A percentile compares a stretch with the other conserved stretches of the same genome.
These are phyloP conservation scores for Disparrhopalites patrizii DNA, from an alignment of 2,888 invertebrate genomes.

Conservation along the genomic window DNA sequence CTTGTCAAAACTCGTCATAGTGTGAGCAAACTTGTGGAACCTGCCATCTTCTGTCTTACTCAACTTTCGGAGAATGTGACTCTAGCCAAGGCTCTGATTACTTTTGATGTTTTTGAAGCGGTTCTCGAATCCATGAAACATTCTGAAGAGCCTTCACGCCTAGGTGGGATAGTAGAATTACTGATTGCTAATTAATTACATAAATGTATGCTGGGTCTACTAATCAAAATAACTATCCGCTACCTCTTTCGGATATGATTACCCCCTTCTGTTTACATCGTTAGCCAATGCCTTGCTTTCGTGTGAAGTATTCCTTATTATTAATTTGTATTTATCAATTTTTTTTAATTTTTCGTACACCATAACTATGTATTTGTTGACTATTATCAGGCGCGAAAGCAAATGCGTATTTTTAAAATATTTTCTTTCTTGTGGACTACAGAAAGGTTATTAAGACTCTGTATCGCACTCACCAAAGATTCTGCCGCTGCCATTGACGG, in stretches of 20 bases:
- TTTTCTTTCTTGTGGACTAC: background rate
- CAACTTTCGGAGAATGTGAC: conserved; percentile 8
- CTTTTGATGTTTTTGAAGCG: conserved; percentile 15
- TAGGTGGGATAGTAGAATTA: too few relatives aligned
- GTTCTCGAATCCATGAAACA: conserved; percentile 5
- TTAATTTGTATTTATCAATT: too few relatives aligned
- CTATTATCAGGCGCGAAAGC: too few relatives aligned
- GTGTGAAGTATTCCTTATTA: too few relatives aligned
- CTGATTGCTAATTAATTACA: too few relatives aligned
- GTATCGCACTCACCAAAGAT: conserved; percentile 5
- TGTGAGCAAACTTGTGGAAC: background rate
- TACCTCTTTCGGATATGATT: too few relatives aligned
- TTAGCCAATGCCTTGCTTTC: too few relatives aligned
- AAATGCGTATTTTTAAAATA: background rate
- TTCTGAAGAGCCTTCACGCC: conserved; percentile 2
- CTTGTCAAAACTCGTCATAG: background rate
- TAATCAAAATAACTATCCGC: too few relatives aligned
- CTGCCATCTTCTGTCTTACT: conserved; percentile 18
- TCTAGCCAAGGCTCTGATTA: conserved; percentile 9
- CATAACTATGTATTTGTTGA: background rate
- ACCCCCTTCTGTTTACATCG: too few relatives aligned
- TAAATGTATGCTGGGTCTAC: too few relatives aligned
- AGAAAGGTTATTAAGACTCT: conserved; percentile 10
- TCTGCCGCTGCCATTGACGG: background rate
- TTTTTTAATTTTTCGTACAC: background rate